Base-by-base conservation (phyloP, 2,888 invertebrate species). In the Tricholauxania praeusta region DNA sequence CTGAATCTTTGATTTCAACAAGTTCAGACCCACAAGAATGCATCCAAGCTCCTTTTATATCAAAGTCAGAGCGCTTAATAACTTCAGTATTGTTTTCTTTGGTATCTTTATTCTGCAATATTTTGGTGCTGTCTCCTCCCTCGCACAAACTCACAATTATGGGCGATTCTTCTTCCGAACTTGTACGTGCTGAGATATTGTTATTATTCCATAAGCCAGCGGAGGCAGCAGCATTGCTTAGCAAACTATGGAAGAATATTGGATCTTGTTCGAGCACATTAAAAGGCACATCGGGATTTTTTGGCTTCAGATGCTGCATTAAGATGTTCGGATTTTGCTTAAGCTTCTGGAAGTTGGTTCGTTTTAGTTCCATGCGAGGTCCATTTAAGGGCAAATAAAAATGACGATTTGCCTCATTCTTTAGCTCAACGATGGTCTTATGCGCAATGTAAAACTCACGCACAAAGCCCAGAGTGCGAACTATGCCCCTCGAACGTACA, bases 181-280 rank as follows among this genome's bases (percentile, higher is more conserved):
- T 71, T 67, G 17, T 39, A 10, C 39, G 67, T 22, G 6, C 4
- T 22, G 15, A 12, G 53, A 10, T 19, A 10, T 39, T 10, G 10
- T 39, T 39, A 7, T 39, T 39, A 10, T 39, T 32, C 67, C 8
- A 62, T 48, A 0, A 48, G 52, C 19, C 62, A 55, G 4, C 2
- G 2, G 8, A 4, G 12, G 55, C 68, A 48, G 76, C 78, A 14
- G 73, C 68, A 7, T 72, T 76, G 2, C 68, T 51, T 1, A 79
- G 64, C 17, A 85, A 74, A 65, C 81, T 80, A 28, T 85, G 82
- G 28, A 86, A 82, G 72, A 86, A 86, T 68, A 84, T 76, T 1
- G 82, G 78, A 72, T 86, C 84, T 72, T 84, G 85, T n/a, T 86
- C 86, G 8, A 86, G 77, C 4, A 84, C 64, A 74, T 84, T 86